These are phyloP conservation scores for Notechis scutatus DNA, from an alignment of 2,113 vertebrate species.

Conservation along the genomic window DNA sequence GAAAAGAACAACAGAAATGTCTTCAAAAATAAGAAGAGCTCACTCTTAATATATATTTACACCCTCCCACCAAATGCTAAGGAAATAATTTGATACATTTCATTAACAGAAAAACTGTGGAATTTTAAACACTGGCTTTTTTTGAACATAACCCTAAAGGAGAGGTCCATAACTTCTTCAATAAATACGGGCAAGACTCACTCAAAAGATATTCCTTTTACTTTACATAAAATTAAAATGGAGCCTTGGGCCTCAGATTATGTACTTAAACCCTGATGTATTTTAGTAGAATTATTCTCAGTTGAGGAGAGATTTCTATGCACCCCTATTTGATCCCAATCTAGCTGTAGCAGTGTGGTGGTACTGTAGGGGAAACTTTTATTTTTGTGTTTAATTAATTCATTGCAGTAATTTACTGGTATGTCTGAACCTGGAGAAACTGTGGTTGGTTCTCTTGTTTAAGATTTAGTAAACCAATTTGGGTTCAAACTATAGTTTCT, in stretches of 20 bases:
- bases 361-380: not conserved
- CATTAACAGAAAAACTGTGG: not conserved
- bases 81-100: not conserved
- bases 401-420: not conserved
- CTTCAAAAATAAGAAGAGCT: not conserved
- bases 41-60: not conserved
- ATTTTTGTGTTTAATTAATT: not conserved
- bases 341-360: not conserved
- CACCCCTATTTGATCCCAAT: not conserved
- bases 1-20: not conserved
- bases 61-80: not conserved
- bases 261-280: not conserved
- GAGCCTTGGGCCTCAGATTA: not conserved
- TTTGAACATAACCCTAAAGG: not conserved
- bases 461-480: not conserved
- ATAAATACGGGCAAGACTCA: not conserved
- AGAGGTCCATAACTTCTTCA: not conserved
- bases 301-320: not conserved
- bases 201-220: not conserved
- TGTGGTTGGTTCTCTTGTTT: not conserved
- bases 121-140: not conserved
- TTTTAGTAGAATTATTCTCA: not conserved
- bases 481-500: not conserved
- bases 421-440: not conserved
- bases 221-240: not conserved